Evolutionary conservation across 1,140 invertebrate genomes (phyloP), one percentile per base, ranked within the genome.

Genomic region (Bathynomus jamesi): DNA sequence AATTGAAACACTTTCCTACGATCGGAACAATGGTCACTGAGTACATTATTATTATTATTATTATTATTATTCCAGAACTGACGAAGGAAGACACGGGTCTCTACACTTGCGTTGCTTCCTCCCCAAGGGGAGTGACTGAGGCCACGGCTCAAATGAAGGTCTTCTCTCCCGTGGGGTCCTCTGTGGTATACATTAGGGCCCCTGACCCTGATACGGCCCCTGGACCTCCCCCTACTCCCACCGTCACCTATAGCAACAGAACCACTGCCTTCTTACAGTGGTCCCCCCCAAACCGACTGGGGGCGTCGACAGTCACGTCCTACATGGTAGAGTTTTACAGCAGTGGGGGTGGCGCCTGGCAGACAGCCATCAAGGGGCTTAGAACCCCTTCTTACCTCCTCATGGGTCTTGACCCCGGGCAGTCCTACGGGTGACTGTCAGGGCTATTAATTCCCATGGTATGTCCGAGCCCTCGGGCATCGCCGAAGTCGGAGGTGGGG

Each of bases 281-380:
- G 75, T 53, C 64, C 25, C 25, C 65, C 8, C 75, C 75, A 3
- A 64, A 17, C 0, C 24, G 71, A 2, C 64, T 68, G 61, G 75
- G 75, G 13, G 68, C 68, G 0, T 68, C 69, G 13, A 65, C 73
- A 40, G 71, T 76, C n/a, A 76, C 62, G 21, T 64, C 67, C 30
- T 76, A 76, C 40, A 76, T 27, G 31, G 60, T 76, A 17, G 71
- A 76, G 61, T 76, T 67, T 64, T 76, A 76, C 71, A 73, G 71
- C 61, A 76, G 71, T 28, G 13, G 17, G 25, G 75, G 69, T 8
- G 75, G 65, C n/a, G 32, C 70, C 2, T 75, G 75, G 71, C 21
- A 46, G 24, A 40, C 65, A 21, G 71, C 71, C 1, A 62, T 65
- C 29, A 40, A 68, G 60, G 68, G 60, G 25, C 62, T 67, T 0